These are phyloP conservation scores for Drosophila dunni DNA, from an alignment of 1,140 invertebrate genomes.

Conservation along the genomic window DNA sequence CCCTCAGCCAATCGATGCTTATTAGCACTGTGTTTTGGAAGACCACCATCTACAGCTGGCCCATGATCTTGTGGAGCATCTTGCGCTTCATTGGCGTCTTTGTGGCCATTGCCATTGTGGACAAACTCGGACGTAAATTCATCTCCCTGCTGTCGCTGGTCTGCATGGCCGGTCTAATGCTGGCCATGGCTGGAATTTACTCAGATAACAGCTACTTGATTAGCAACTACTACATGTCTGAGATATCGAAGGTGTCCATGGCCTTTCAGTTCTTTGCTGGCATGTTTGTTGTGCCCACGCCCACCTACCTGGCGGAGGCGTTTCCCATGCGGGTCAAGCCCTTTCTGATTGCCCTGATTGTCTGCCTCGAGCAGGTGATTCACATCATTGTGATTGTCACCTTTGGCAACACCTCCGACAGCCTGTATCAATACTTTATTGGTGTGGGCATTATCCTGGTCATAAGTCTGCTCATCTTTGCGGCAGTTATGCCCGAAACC, in stretches of 20 bases:
- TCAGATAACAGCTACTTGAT: constrained; percentile 23
- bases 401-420: constrained; percentile 4
- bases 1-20: constrained; percentile 40
- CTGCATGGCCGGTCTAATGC: constrained; percentile 49
- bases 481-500: constrained; percentile 45
- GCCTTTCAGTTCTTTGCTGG: constrained; percentile 60
- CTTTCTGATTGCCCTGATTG: constrained; percentile 34
- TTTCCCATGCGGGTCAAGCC: constrained; percentile 61
- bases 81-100: constrained; percentile 48
- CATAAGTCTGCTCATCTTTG: constrained; percentile 30
- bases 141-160: constrained; percentile 37
- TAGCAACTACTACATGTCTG: constrained; percentile 38
- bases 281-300: constrained; percentile 38
- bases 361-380: constrained; percentile 54
- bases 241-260: constrained; percentile 40
- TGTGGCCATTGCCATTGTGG: constrained; percentile 27
- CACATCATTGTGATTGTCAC: constrained; percentile 61
- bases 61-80: constrained; percentile 41
- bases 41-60: constrained; percentile 28
- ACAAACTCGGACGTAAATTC: constrained; percentile 54
- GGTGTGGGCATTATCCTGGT: constrained; percentile 47
- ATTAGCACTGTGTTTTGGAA: constrained; percentile 27
- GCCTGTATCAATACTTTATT: constrained; percentile 41
- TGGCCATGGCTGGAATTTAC: constrained; percentile 49
- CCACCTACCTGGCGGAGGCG: constrained; percentile 57